Conservation (phyloP, 2,888 invertebrate genomes). For the Cepaea hortensis region DNA sequence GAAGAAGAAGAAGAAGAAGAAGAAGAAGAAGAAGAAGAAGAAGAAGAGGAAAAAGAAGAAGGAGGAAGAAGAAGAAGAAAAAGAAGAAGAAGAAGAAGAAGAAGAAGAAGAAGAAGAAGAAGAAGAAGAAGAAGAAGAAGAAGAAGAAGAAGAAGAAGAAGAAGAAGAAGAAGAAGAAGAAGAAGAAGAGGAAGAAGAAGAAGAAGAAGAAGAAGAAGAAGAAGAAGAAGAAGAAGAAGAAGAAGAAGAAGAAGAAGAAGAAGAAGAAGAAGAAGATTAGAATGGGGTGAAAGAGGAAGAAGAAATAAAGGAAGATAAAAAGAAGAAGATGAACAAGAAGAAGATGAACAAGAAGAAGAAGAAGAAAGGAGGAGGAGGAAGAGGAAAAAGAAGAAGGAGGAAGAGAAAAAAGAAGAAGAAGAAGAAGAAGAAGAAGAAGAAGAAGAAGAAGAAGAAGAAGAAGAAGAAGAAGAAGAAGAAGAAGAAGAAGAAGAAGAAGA, state of each 20-base stretch:
- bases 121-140: background rate
- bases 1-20: too few species aligned
- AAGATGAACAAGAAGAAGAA: background rate
- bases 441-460: background rate
- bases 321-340: too few species aligned
- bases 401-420: background rate
- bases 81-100: too few species aligned
- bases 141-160: too few species aligned
- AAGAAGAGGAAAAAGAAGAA: too few species aligned
- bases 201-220: slow-evolving; percentile 4
- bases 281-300: too few species aligned
- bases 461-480: background rate
- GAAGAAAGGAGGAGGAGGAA: background rate
- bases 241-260: too few species aligned
- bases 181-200: slow-evolving; percentile 4
- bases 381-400: too few species aligned
- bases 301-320: too few species aligned
- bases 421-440: slow-evolving; percentile 11
- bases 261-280: too few species aligned
- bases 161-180: slow-evolving; percentile 19
- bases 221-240: background rate
- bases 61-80: too few species aligned
- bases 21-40: too few species aligned
- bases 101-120: background rate
- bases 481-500: slow-evolving; percentile 11